Evolutionary conservation across 1,140 invertebrate species (phyloP).

Genomic region (Protaetia brevitarsis): DNA sequence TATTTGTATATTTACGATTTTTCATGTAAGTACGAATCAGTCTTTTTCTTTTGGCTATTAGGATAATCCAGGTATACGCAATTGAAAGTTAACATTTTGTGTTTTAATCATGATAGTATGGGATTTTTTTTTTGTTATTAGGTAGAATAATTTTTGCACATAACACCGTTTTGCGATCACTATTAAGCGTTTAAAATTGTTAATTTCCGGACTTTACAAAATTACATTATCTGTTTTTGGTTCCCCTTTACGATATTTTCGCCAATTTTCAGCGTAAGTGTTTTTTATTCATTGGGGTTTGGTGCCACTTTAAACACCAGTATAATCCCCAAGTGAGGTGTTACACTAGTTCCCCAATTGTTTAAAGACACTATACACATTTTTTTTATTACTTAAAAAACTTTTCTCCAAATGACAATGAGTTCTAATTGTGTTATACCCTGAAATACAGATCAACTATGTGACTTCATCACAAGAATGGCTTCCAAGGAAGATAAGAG

Average conservation of each 20-base stretch:
- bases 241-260: too few species aligned
- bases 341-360: too few species aligned
- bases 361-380: not conserved
- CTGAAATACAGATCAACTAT: slow-evolving; percentile 17
- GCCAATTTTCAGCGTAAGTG: too few species aligned
- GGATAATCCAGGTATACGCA: not conserved
- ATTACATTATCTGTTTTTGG: too few species aligned
- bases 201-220: too few species aligned
- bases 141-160: not conserved
- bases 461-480: slow-evolving; percentile 9
- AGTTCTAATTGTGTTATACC: not conserved
- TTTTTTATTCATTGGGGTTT: too few species aligned
- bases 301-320: too few species aligned
- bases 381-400: not conserved
- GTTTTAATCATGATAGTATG: not conserved
- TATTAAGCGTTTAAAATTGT: not conserved
- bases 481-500: slow-evolving; percentile 17
- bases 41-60: not conserved
- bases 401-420: not conserved
- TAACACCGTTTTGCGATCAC: not conserved
- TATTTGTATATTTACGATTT: not conserved
- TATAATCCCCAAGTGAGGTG: too few species aligned
- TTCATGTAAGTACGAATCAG: not conserved
- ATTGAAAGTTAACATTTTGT: not conserved
- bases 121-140: not conserved